A percentile compares a stretch with the other conserved stretches of the same genome.
Conservation (phyloP, 2,888 invertebrate genomes). For the Lobophora halterata region DNA sequence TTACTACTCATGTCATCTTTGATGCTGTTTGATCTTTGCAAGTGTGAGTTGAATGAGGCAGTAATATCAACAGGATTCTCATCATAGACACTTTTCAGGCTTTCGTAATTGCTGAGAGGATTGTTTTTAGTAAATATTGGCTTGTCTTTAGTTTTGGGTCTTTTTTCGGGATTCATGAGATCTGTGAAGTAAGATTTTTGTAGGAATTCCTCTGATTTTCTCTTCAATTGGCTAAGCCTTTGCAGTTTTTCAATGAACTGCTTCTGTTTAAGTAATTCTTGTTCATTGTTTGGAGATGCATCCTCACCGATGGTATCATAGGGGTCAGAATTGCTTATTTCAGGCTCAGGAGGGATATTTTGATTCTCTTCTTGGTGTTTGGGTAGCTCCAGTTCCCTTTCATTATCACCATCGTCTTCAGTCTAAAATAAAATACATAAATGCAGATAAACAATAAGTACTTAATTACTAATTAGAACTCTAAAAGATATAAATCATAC, state of each 20-base stretch:
- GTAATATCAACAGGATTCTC: constrained; percentile 62
- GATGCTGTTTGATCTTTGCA: constrained; percentile 41
- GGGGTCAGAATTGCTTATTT: constrained; percentile 56
- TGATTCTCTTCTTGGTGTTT: constrained; percentile 53
- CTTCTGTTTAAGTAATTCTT: constrained; percentile 63
- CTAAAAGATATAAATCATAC: constrained; percentile 33
- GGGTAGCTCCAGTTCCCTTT: constrained; percentile 57
- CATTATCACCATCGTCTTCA: constrained; percentile 66
- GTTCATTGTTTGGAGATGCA: constrained; percentile 49
- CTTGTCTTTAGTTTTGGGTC: constrained; percentile 67
- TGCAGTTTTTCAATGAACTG: constrained; percentile 72
- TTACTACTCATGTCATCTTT: constrained; percentile 58
- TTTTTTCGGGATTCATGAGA: constrained; percentile 61
- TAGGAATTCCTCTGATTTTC: constrained; percentile 72
- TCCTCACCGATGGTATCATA: constrained; percentile 56
- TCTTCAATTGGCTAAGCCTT: constrained; percentile 66
- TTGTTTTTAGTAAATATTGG: constrained; percentile 48
- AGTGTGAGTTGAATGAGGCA: constrained; percentile 49
- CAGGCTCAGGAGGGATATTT: constrained; percentile 54
- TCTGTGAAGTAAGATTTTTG: constrained; percentile 69
- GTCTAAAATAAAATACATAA: constrained; percentile 49
- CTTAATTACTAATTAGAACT: no score
- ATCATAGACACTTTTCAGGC: constrained; percentile 60
- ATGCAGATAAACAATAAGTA: background rate
- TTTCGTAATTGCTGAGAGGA: constrained; percentile 54